Evolutionary conservation across 2,113 vertebrate species (phyloP).

Genomic region (Rhinichthys klamathensis): DNA sequence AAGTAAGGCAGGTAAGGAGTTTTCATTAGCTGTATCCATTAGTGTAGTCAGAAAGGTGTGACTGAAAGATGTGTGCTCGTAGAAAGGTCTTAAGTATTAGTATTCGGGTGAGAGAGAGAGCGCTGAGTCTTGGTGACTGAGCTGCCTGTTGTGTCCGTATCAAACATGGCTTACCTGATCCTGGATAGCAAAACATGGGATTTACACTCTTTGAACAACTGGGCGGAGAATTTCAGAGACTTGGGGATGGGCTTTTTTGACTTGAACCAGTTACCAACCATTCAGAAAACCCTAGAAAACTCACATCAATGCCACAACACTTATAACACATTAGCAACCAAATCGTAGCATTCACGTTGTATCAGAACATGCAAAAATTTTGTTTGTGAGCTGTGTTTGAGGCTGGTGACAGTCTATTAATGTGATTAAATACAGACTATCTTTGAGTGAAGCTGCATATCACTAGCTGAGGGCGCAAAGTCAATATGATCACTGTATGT

Average conservation of each 20-base stretch:
- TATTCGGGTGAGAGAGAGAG: too few species aligned
- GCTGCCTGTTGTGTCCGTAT: too few species aligned
- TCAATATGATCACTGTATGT: background rate
- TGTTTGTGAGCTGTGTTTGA: too few species aligned
- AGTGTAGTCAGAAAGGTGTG: too few species aligned
- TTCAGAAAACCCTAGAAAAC: background rate
- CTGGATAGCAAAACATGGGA: background rate
- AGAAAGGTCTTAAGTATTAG: too few species aligned
- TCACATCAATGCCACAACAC: background rate
- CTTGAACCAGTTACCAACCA: background rate
- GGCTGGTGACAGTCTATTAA: background rate
- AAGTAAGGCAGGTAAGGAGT: too few species aligned
- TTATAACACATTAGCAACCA: background rate
- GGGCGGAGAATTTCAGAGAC: too few species aligned
- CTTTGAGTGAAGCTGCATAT: background rate
- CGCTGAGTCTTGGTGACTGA: too few species aligned
- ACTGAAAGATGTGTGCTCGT: too few species aligned
- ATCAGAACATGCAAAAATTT: background rate
- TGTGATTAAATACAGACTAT: background rate
- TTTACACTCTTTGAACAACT: background rate
- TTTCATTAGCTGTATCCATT: too few species aligned
- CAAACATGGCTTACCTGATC: background rate
- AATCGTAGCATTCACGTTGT: background rate
- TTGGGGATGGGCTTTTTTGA: too few species aligned
- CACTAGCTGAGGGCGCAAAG: background rate